Evolutionary conservation across 2,888 invertebrate species (phyloP), one percentile per base, ranked within the genome.

Genomic region (Pseudanteris insignis): DNA sequence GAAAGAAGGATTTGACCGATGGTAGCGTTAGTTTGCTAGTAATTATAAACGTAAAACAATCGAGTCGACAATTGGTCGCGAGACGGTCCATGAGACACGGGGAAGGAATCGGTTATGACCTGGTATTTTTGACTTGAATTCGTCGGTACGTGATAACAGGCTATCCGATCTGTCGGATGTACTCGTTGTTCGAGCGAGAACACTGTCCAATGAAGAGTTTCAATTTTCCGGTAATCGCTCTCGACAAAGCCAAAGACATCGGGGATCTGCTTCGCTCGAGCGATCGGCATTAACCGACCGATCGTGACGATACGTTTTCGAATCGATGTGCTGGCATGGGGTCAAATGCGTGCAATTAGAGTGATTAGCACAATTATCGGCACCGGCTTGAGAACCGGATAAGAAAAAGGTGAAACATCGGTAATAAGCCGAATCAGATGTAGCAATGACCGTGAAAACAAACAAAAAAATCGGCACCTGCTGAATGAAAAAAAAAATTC

Each of bases 161-260:
- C 50, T 51, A 51, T 54, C 34, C 32, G 24, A 14, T 10, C 36
- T 25, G 34, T 30, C 34, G 48, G 37, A 48, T 7, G 29, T 3
- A 59, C 15, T 46, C 38, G 24, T 28, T 26, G 47, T 33, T 60
- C 37, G 50, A 54, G 41, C 38, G 40, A 50, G 50, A 50, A 48
- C 62, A 62, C 62, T 62, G 55, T 62, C 62, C 57, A 62, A 62
- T 57, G 44, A 62, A 62, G 47, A 57, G 62, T 57, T 55, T 51
- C 50, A 62, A 62, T 62, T 62, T 62, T 57, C 62, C 57, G 57
- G 62, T 48, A 54, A 50, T 50, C 54, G 38, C 54, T 29, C 12
- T 36, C 32, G 40, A 40, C 55, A 28, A 33, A 38, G 40, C 14
- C 46, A 38, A 41, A 59, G 37, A 43, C 50, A 46, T 34, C 47